Conservation (phyloP, 2,888 invertebrate genomes). For the Lepidochrysops patricia region DNA sequence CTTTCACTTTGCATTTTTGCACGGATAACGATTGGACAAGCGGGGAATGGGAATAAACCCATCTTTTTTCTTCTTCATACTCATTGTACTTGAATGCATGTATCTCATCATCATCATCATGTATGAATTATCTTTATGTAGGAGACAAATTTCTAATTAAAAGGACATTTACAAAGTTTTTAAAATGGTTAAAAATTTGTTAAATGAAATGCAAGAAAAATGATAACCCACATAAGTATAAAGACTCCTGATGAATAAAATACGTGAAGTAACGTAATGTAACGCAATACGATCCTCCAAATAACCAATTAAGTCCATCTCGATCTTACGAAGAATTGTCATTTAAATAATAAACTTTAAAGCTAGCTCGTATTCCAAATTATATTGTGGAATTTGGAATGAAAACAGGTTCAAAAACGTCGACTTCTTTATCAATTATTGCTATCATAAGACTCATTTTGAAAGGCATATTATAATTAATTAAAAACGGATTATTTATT, state of each 20-base stretch:
- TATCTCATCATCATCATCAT: too few relatives aligned
- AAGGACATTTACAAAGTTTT: too few relatives aligned
- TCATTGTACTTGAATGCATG: too few relatives aligned
- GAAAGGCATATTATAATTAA: too few relatives aligned
- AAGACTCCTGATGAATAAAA: constrained; percentile 32
- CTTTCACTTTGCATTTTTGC: background rate
- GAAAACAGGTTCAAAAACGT: constrained; percentile 29
- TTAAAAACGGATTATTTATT: too few relatives aligned
- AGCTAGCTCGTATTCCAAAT: constrained; percentile 48
- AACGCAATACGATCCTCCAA: constrained; percentile 25
- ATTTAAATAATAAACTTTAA: constrained; percentile 52
- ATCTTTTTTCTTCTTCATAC: background rate
- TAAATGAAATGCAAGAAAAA: background rate
- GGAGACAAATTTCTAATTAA: too few relatives aligned
- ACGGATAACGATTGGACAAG: background rate
- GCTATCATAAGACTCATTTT: too few relatives aligned
- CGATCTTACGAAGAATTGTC: constrained; percentile 57
- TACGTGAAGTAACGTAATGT: constrained; percentile 22
- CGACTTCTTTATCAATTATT: too few relatives aligned
- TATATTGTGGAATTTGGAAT: constrained; percentile 36
- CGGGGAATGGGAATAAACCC: background rate
- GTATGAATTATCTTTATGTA: too few relatives aligned
- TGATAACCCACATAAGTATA: constrained; percentile 19
- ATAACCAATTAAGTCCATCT: constrained; percentile 53
- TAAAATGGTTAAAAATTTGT: background rate